Evolutionary conservation across 35 echinoderm and acorn worm species (phyloP), one percentile per base, ranked within the genome.

Genomic region (Hemicentrotus pulcherrimus): DNA sequence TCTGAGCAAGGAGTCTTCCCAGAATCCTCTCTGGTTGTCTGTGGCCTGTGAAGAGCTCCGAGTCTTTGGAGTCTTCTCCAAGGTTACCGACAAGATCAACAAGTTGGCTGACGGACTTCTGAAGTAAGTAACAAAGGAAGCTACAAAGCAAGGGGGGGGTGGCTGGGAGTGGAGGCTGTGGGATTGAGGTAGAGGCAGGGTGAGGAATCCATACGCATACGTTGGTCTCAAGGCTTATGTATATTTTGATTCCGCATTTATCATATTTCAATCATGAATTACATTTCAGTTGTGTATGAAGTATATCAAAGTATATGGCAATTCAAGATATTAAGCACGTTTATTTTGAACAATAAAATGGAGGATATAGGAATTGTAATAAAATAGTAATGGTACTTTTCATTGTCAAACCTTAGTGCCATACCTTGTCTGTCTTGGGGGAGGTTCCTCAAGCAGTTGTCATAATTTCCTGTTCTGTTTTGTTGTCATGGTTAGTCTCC

Each of bases 21-120:
- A 97, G 96, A 97, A 97, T 94, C 96, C 96, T 86, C 87, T 97
- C 47, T 97, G 96, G 96, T 48, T 97, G 28, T 95, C 96, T 6
- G 92, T 97, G 46, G 96, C 96, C 5, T 97, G 96, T 35, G 96
- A 97, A 61, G 96, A 97, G 88, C 96, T 97, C 10, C 28, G 96
- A 11, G 95, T 97, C 28, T 97, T 94, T 95, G 96, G 96, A 45
- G 30, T 92, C 31, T 97, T 97, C 94, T 91, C 96, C 35, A 96
- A 95, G 88, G 48, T 97, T 14, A 94, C 95, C 4, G 95, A 97
- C 35, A 97, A 97, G 92, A 97, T 97, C 93, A 97, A 96, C 92
- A 96, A 92, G 18, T 41, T 97, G 13, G 92, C 96, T n/a, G 96
- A 97, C 78, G 96, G 96, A 2, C 86, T 97, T 45, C 94, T 97